Base-by-base conservation (phyloP, 2,888 invertebrate species). In the Harmothoe impar region DNA sequence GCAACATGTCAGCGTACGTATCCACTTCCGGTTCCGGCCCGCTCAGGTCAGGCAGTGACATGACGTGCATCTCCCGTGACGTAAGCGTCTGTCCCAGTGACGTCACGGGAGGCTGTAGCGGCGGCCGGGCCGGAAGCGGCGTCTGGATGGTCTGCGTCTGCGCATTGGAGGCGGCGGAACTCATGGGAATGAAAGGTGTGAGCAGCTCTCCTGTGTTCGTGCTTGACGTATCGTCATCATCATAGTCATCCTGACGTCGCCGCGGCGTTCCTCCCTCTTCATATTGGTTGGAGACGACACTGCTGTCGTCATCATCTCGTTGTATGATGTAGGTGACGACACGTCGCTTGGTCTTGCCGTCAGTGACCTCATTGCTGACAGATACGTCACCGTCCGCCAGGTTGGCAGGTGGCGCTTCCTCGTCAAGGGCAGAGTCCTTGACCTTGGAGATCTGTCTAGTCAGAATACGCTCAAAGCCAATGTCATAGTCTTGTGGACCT, bases 361-460 rank as follows among this genome's bases (percentile, higher is more conserved):
- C 20, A 3, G 25, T 29, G 15, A n/a, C 43, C 25, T 84, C 84
- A 43, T 31, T 84, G 35, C 35, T 51, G 12, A 84, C 25, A 20
- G 84, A 35, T 17, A 84, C 29, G 5, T 84, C 84, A 35, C 0
- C 5, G 1, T 0, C 12, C 3, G 84, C 33, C 0, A 84, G 33
- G 25, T 20, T 33, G 5, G 3, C 0, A 17, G 35, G 35, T 10
- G 35, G 17, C 12, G 43, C 5, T 7, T 84, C 84, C 84, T 84
- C 84, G n/a, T n/a, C n/a, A 1, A 78, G 78, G 10, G 17, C 29
- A n/a, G 62, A n/a, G 31, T 72, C 51, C 43, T 35, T 84, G 84
- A 84, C 84, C 84, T 84, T 84, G 84, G 84, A 84, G 43, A 84
- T 84, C 84, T 84, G 84, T 5, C 84, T 17, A 1, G 23, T 29